Evolutionary conservation across 2,888 invertebrate genomes (phyloP).

Genomic region (Sminthurides aquaticus): DNA sequence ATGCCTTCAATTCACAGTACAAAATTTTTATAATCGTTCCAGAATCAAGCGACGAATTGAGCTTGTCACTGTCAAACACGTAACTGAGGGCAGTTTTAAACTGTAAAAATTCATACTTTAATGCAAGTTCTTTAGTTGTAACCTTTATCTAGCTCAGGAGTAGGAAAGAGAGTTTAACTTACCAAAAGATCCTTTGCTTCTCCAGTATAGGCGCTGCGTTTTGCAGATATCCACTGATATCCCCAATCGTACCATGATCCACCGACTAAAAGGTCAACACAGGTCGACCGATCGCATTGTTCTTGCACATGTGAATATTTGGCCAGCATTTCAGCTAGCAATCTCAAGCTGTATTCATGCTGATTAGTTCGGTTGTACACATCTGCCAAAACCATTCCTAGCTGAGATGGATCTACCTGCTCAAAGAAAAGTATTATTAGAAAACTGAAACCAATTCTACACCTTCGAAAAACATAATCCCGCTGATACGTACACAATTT

Average conservation of each 20-base stretch:
- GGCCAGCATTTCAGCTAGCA: slow-evolving; percentile 8
- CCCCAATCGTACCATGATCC: slow-evolving; percentile 17
- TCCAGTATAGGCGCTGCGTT: not conserved
- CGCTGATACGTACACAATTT: too few species aligned
- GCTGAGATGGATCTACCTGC: slow-evolving; percentile 9
- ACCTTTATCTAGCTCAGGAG: too few species aligned
- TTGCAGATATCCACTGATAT: slow-evolving; percentile 17
- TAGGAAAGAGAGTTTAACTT: too few species aligned
- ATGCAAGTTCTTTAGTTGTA: too few species aligned
- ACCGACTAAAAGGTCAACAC: slow-evolving; percentile 7
- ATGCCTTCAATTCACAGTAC: slow-evolving; percentile 13
- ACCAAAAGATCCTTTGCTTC: slow-evolving; percentile 12
- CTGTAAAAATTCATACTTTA: too few species aligned
- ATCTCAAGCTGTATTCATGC: slow-evolving; percentile 7
- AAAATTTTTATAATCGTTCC: too few species aligned
- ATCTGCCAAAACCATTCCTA: slow-evolving; percentile 14
- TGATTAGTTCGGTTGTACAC: slow-evolving; percentile 10
- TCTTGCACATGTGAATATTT: slow-evolving; percentile 8
- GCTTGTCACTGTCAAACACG: too few species aligned
- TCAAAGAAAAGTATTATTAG: not conserved
- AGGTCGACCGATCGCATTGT: not conserved
- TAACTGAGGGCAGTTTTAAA: too few species aligned
- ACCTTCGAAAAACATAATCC: too few species aligned
- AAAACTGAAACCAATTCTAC: too few species aligned
- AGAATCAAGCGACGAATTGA: too few species aligned